These are phyloP conservation scores for Willowsia nigromaculata DNA, from an alignment of 2,888 invertebrate species.

Conservation along the genomic window DNA sequence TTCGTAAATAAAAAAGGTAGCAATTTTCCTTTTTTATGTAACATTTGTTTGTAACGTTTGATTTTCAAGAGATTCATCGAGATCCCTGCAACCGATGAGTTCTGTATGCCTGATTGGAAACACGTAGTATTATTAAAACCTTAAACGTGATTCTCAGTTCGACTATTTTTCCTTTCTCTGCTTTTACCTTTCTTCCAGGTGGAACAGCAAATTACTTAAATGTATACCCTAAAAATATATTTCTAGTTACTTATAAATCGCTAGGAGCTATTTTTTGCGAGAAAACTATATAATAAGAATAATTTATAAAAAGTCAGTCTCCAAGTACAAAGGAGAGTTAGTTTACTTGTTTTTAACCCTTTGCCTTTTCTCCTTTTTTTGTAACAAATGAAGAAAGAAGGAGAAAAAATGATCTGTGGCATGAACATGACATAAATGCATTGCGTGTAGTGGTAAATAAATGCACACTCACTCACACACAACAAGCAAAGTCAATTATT, in stretches of 20 bases:
- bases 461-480: background rate
- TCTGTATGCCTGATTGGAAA: background rate
- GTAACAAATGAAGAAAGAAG: background rate
- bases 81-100: background rate
- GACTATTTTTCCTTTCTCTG: background rate
- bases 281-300: too few species aligned
- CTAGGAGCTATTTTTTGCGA: background rate
- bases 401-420: constrained; percentile 5
- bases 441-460: background rate
- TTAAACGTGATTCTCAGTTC: background rate
- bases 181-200: background rate
- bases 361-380: background rate
- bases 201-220: background rate
- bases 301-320: background rate
- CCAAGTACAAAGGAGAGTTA: background rate
- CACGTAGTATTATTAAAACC: background rate
- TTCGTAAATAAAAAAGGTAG: background rate
- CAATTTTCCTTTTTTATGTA: background rate
- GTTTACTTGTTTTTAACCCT: background rate
- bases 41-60: background rate
- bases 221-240: background rate
- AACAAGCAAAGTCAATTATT: background rate
- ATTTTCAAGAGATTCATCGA: background rate
- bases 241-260: background rate
- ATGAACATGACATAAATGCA: constrained; percentile 26